Percentiles rank a stretch among this genome's conserved stretches.
These are phyloP conservation scores for Trissoscelio sp. DNA, from an alignment of 2,888 invertebrate genomes.

Conservation along the genomic window DNA sequence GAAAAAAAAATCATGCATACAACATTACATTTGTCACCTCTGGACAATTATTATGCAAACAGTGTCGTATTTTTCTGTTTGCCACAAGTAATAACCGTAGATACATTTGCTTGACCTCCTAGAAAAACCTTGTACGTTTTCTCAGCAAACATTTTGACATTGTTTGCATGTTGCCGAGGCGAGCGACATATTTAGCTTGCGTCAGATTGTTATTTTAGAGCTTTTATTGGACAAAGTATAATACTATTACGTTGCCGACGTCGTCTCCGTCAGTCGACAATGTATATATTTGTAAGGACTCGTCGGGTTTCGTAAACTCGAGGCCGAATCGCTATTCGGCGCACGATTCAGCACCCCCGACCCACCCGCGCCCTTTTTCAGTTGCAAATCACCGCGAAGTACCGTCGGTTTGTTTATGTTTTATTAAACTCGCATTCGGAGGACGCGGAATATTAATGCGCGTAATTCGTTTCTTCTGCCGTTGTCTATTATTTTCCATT, in stretches of 20 bases:
- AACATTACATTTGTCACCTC: too few relatives aligned
- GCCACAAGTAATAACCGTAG: conserved; percentile 4
- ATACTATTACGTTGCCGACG: conserved; percentile 45
- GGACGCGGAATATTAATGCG: conserved; percentile 69
- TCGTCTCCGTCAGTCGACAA: conserved; percentile 42
- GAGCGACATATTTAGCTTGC: conserved; percentile 53
- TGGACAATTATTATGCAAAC: too few relatives aligned
- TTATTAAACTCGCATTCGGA: conserved; percentile 70
- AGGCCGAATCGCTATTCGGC: conserved; percentile 62
- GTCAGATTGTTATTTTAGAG: conserved; percentile 58
- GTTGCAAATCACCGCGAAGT: conserved; percentile 69
- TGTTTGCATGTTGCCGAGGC: conserved; percentile 46
- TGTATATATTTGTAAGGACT: conserved; percentile 60
- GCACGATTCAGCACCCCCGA: conserved; percentile 56
- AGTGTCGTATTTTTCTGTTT: neutral
- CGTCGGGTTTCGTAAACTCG: conserved; percentile 59
- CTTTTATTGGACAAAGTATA: conserved; percentile 59
- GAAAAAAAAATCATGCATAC: too few relatives aligned
- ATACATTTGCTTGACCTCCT: conserved; percentile 6
- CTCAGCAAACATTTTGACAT: conserved; percentile 40
- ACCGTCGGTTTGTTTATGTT: conserved; percentile 69
- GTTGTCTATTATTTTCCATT: conserved; percentile 64
- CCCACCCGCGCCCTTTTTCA: conserved; percentile 69
- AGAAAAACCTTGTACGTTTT: conserved; percentile 45
- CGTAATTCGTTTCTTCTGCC: conserved; percentile 65